Evolutionary conservation across 1,140 invertebrate species (phyloP).

Genomic region (Cardiocondyla obscurior): DNA sequence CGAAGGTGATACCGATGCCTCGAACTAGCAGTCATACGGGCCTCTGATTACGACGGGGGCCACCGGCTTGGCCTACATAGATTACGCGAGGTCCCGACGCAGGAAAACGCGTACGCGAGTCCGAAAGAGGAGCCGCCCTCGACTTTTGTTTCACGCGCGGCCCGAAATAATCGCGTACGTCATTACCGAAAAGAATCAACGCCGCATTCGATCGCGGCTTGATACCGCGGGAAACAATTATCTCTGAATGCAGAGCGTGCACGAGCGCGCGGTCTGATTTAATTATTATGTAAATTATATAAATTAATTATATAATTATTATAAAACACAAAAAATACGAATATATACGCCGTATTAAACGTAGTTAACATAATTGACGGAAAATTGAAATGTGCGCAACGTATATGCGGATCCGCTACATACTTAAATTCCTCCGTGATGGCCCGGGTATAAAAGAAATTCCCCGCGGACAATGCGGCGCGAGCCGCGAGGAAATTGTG

Average conservation of each 20-base stretch:
- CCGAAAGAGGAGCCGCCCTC: neutral
- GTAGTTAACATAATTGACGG: neutral
- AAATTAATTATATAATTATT: too few species aligned
- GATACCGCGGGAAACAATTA: neutral
- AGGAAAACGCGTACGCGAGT: neutral
- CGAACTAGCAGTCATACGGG: slow-evolving; percentile 75
- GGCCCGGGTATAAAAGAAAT: too few species aligned
- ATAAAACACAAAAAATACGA: too few species aligned
- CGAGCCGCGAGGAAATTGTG: neutral
- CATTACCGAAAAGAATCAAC: neutral
- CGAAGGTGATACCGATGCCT: slow-evolving; percentile 75
- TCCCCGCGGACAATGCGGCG: neutral
- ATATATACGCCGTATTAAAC: neutral
- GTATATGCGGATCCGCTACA: neutral
- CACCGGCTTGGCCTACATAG: slow-evolving; percentile 78
- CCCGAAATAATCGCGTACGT: neutral
- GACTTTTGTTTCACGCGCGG: neutral
- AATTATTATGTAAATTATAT: slow-evolving; percentile 6
- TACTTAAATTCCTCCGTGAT: neutral
- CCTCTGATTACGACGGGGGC: slow-evolving; percentile 73
- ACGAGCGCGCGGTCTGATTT: neutral
- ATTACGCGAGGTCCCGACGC: slow-evolving; percentile 73
- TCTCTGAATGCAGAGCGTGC: neutral
- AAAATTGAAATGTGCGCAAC: neutral
- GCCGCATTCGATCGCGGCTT: neutral